A percentile compares a stretch with the other conserved stretches of the same genome.
Evolutionary conservation across 2,888 invertebrate genomes (phyloP).

Genomic region (Phasia obesa): DNA sequence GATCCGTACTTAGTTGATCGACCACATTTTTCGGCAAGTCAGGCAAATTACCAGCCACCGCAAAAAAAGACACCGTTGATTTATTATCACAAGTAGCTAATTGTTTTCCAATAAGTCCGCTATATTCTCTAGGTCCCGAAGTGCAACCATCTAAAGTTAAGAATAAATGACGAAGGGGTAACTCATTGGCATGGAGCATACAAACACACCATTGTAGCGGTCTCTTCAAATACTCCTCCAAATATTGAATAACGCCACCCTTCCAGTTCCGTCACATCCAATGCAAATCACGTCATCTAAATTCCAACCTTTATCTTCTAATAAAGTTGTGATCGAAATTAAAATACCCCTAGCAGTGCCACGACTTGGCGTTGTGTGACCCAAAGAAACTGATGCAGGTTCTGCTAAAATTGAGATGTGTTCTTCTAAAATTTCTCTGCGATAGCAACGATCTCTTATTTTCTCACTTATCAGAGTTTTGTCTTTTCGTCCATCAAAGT

Average conservation of each 20-base stretch:
- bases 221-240: slow-evolving; percentile 37
- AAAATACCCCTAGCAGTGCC: slow-evolving; percentile 36
- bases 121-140: slow-evolving; percentile 21
- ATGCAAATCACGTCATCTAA: slow-evolving; percentile 47
- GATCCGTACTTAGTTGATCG: slow-evolving; percentile 46
- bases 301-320: slow-evolving; percentile 19
- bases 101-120: slow-evolving; percentile 20
- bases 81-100: not conserved
- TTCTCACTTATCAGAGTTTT: slow-evolving; percentile 46
- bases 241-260: slow-evolving; percentile 53
- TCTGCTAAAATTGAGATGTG: slow-evolving; percentile 52
- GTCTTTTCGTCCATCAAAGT: slow-evolving; percentile 47
- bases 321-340: slow-evolving; percentile 38
- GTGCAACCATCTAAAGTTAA: slow-evolving; percentile 49
- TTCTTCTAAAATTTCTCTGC: slow-evolving; percentile 49
- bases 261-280: slow-evolving; percentile 53
- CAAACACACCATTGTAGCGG: slow-evolving; percentile 54
- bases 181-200: slow-evolving; percentile 50
- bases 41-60: slow-evolving; percentile 30
- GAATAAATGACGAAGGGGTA: slow-evolving; percentile 59
- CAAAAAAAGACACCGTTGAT: not conserved
- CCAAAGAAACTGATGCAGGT: slow-evolving; percentile 47
- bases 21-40: slow-evolving; percentile 44
- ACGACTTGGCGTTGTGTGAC: slow-evolving; percentile 21
- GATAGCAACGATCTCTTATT: slow-evolving; percentile 23